A percentile compares a stretch with the other conserved stretches of the same genome.
phyloP scores from a whole-genome alignment of 2,797 vertebrate species.

The Hyperoplus lanceolatus region DNA sequence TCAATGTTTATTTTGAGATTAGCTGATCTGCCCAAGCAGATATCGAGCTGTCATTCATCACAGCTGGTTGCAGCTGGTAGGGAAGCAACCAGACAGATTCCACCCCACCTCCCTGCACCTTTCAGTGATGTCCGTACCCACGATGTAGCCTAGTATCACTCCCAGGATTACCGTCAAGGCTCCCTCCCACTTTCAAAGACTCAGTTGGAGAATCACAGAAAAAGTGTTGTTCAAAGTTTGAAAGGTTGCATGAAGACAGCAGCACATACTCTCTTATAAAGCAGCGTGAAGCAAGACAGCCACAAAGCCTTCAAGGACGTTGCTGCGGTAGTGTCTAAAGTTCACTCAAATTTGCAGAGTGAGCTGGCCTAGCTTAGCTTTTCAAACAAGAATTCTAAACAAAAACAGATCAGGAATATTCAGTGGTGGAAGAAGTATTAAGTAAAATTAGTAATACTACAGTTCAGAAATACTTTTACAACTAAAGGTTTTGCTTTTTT shows the following conservation, averaged over 20 bases:
- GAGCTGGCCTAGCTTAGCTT: slow-evolving; percentile 13
- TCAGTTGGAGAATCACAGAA: slow-evolving; percentile 59
- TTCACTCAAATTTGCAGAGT: slow-evolving; percentile 19
- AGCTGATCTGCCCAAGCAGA: slow-evolving; percentile 5
- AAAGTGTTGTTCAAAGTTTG: slow-evolving; percentile 65
- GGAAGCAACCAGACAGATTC: slow-evolving; percentile 23
- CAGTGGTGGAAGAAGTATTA: background rate
- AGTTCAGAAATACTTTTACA: background rate
- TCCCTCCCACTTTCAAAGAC: slow-evolving; percentile 62
- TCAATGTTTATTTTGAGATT: slow-evolving; percentile 11
- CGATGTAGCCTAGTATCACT: slow-evolving; percentile 22
- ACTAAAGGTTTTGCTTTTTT: background rate
- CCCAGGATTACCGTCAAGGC: slow-evolving; percentile 50
- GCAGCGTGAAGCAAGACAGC: slow-evolving; percentile 53
- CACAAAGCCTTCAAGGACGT: slow-evolving; percentile 54
- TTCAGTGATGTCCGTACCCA: slow-evolving; percentile 42
- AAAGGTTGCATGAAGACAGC: slow-evolving; percentile 62
- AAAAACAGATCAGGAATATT: slow-evolving; percentile 7
- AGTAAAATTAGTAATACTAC: background rate
- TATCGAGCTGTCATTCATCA: slow-evolving; percentile 21
- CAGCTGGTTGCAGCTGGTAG: slow-evolving; percentile 34
- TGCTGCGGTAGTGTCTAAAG: slow-evolving; percentile 29
- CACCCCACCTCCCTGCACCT: slow-evolving; percentile 18
- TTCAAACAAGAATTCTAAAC: slow-evolving; percentile 14
- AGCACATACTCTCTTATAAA: slow-evolving; percentile 66